These are phyloP conservation scores for Capreolus pygargus DNA, from an alignment of 2,113 vertebrate species.

Conservation along the genomic window DNA sequence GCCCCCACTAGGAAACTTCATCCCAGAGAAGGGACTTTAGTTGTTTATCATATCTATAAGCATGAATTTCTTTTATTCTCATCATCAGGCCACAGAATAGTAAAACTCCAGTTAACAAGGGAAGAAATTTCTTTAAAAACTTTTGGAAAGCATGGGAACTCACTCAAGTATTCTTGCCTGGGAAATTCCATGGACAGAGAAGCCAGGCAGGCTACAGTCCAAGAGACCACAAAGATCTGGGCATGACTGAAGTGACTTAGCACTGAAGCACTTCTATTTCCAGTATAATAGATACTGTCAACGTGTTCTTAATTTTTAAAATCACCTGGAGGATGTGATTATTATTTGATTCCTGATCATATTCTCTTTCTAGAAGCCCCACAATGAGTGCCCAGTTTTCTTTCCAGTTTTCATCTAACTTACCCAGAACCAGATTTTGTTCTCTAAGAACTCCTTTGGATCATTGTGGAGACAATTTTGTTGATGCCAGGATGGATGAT, in stretches of 20 bases:
- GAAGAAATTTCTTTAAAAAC: background rate
- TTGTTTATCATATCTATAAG: background rate
- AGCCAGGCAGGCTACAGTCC: background rate
- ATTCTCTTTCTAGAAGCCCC: background rate
- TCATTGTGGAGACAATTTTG: background rate
- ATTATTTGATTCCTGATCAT: background rate
- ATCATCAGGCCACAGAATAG: background rate
- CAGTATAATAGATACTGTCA: background rate
- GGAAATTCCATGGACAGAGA: background rate
- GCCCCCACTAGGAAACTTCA: background rate
- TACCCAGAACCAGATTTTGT: background rate
- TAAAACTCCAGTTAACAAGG: background rate
- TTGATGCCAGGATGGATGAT: background rate
- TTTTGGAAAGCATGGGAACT: background rate
- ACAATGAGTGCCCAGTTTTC: background rate
- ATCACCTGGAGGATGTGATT: background rate
- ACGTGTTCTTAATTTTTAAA: background rate
- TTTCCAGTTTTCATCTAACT: background rate
- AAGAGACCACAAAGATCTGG: background rate
- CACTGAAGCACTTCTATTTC: background rate
- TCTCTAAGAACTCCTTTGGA: background rate
- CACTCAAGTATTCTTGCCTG: background rate
- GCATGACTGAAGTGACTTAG: background rate
- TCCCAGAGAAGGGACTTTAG: background rate
- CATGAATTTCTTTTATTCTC: background rate